Base-by-base conservation (phyloP, 2,113 vertebrate genomes). In the Spea multiplicata region DNA sequence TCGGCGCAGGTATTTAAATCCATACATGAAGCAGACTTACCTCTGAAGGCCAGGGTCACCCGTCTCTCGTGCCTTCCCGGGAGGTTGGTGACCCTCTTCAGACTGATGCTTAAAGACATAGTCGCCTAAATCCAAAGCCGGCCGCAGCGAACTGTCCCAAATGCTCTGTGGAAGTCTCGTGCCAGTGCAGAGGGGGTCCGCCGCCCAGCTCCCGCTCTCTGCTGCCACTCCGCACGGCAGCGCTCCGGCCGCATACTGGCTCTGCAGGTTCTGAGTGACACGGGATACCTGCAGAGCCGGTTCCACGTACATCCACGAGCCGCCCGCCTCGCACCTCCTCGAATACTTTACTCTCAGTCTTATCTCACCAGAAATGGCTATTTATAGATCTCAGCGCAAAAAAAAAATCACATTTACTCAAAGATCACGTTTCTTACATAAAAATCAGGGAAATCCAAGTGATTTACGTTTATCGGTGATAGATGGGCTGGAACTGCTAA, bases 41-140 rank as follows among this genome's bases (percentile, higher is more conserved):
- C 96, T 87, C 94, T 88, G 87, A 97, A 97, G 80, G 85, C 84
- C 83, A 97, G 88, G 48, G 91, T 88, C 3, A 95, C 94, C 85
- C 95, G 95, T 68, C 93, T 86, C 86, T 96, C 94, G 0, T 91
- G 93, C 52, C 79, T 88, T 16, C 95, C 95, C 0, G 94, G 94
- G 59, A 97, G 87, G 76, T 93, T 91, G 70, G 84, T 91, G 66
- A 97, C 87, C 85, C 83, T 91, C 81, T 80, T 90, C 71, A 99
- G 85, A 46, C 66, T 75, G 5, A 96, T 88, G 0, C 83, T 93
- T 83, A 99, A 93, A 73, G 95, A 95, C 96, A 97, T 96, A 79
- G 81, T 64, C 5, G 1, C 44, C 44, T 5, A 6, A 59, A 12
- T 59, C 55, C 55, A 59, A 59, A 52, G 6, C 50, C 50, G 9